Conservation (phyloP, 1,140 invertebrate species). For the Riptortus pedestris region DNA sequence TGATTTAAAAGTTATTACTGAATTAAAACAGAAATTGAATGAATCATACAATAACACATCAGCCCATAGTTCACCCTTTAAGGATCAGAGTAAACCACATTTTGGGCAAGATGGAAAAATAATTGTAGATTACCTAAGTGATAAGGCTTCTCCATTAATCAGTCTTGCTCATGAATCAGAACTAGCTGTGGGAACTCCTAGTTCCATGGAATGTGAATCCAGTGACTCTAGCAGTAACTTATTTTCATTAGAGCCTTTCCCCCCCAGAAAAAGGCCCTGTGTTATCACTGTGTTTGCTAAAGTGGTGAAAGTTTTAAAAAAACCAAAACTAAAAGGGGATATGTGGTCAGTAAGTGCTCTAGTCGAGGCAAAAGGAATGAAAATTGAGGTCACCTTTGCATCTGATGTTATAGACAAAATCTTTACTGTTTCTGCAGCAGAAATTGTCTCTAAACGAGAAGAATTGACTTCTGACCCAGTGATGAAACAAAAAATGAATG, state of each 20-base stretch:
- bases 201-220: not conserved
- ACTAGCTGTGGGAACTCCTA: not conserved
- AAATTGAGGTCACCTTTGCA: conserved; percentile 24
- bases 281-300: not conserved
- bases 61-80: not conserved
- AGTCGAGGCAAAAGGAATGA: conserved; percentile 18
- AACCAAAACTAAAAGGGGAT: conserved; percentile 14
- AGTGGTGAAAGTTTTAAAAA: conserved; percentile 20
- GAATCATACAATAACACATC: not conserved
- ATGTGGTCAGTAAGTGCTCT: conserved; percentile 21
- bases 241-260: conserved; percentile 14
- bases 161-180: not conserved
- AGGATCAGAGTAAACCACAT: no score
- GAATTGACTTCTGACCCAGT: conserved; percentile 5
- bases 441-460: conserved; percentile 7
- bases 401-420: conserved; percentile 26
- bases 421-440: conserved; percentile 19
- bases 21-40: not conserved
- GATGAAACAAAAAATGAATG: conserved; percentile 24
- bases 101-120: conserved; percentile 10
- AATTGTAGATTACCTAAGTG: conserved; percentile 8
- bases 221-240: not conserved
- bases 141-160: not conserved
- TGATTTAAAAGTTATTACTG: not conserved
- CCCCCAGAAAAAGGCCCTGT: conserved; percentile 21